Conservation (phyloP, 2,888 invertebrate genomes). For the Gari tellinella region DNA sequence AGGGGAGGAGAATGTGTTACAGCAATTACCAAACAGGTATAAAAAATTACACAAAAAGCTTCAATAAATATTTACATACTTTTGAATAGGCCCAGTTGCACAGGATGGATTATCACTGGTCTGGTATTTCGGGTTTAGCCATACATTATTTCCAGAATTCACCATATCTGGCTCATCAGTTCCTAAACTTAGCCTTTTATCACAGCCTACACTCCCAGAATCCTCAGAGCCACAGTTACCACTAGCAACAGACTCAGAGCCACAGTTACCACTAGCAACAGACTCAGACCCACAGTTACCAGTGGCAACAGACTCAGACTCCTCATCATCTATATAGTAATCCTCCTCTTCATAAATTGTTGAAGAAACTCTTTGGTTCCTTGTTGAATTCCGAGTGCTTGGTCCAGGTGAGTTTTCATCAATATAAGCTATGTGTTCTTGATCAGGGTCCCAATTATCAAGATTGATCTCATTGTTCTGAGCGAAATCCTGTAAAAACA, state of each 20-base stretch:
- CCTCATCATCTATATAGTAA: no score
- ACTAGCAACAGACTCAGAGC: background rate
- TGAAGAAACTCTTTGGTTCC: background rate
- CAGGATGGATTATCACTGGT: slow-evolving; percentile 33
- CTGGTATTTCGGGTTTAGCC: slow-evolving; percentile 52
- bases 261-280: slow-evolving; percentile 1
- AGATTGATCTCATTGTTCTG: slow-evolving; percentile 53
- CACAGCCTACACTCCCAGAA: background rate
- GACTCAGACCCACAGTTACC: background rate
- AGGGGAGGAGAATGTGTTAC: no score
- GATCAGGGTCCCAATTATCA: slow-evolving; percentile 49
- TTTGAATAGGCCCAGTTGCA: slow-evolving; percentile 37
- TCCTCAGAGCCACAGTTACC: background rate
- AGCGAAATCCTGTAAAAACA: slow-evolving; percentile 20
- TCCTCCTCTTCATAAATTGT: background rate
- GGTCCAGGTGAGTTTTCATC: slow-evolving; percentile 8
- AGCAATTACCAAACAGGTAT: background rate
- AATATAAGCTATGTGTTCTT: background rate
- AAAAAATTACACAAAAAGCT: no score
- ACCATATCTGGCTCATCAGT: slow-evolving; percentile 1
- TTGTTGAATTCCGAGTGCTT: background rate
- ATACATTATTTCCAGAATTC: slow-evolving; percentile 16
- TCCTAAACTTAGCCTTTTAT: slow-evolving; percentile 3
- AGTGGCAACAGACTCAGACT: background rate
- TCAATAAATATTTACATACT: slow-evolving; percentile 14